These are phyloP conservation scores for Medauroidea extradentata DNA, from an alignment of 1,140 invertebrate genomes.

Conservation along the genomic window DNA sequence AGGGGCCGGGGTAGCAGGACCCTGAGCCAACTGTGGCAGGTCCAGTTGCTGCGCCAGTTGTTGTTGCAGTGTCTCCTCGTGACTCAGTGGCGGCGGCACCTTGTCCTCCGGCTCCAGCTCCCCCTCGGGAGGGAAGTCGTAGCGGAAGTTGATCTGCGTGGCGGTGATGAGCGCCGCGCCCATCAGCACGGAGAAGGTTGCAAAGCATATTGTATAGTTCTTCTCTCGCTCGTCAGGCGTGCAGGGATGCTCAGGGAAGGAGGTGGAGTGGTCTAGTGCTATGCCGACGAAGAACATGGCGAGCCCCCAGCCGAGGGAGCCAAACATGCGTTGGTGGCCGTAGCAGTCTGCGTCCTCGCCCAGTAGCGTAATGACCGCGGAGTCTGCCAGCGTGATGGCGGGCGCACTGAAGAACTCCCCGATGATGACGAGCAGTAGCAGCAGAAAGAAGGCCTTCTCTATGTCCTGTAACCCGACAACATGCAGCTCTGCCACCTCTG, in stretches of 20 bases:
- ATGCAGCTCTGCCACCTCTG: too few relatives aligned
- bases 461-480: too few relatives aligned
- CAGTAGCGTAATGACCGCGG: slow-evolving; percentile 84
- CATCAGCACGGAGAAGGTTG: slow-evolving; percentile 96
- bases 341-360: slow-evolving; percentile 91
- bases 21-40: slow-evolving; percentile 67
- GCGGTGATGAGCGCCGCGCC: slow-evolving; percentile 89
- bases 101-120: slow-evolving; percentile 30
- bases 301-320: slow-evolving; percentile 94
- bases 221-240: slow-evolving; percentile 83
- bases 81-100: slow-evolving; percentile 46
- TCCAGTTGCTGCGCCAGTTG: slow-evolving; percentile 76
- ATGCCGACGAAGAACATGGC: slow-evolving; percentile 99
- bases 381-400: slow-evolving; percentile 94
- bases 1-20: slow-evolving; percentile 47
- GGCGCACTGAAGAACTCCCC: slow-evolving; percentile 98
- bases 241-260: slow-evolving; percentile 86
- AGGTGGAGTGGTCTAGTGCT: slow-evolving; percentile 93
- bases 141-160: slow-evolving; percentile 59
- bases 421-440: slow-evolving; percentile 86
- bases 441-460: slow-evolving; percentile 92
- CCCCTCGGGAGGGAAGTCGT: slow-evolving; percentile 46
- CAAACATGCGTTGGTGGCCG: slow-evolving; percentile 97
- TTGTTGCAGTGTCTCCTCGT: slow-evolving; percentile 72
- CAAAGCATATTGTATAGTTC: slow-evolving; percentile 98